Conservation (phyloP, 2,888 invertebrate species). For the Meloe dianella region DNA sequence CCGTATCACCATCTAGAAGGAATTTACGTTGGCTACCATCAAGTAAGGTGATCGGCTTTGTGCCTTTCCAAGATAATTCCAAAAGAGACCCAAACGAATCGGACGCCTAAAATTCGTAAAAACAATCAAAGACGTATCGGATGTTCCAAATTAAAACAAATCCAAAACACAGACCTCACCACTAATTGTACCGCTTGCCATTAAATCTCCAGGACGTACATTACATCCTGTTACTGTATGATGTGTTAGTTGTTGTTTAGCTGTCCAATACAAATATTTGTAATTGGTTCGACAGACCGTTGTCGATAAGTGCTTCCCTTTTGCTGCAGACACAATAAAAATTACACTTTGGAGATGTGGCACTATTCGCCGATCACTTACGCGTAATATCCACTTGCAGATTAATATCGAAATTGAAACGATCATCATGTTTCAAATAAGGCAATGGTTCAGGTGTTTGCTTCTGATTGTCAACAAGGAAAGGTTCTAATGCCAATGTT, state of each 20-base stretch:
- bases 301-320: conserved; percentile 65
- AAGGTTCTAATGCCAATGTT: conserved; percentile 90
- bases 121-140: conserved; percentile 24
- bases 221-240: conserved; percentile 98
- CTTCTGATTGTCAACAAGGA: conserved; percentile 77
- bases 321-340: conserved; percentile 59
- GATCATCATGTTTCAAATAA: conserved; percentile 83
- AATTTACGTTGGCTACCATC: conserved; percentile 88
- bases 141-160: background rate
- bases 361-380: conserved; percentile 59
- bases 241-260: conserved; percentile 95
- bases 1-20: conserved; percentile 92
- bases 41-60: conserved; percentile 77
- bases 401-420: conserved; percentile 93
- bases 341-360: too few relatives aligned
- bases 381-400: conserved; percentile 85
- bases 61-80: conserved; percentile 95
- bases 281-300: conserved; percentile 88
- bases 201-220: conserved; percentile 89
- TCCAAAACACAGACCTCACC: conserved; percentile 72
- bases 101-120: conserved; percentile 67
- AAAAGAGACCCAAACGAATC: conserved; percentile 94
- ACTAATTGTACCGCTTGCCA: conserved; percentile 97
- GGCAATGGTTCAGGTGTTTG: conserved; percentile 89
- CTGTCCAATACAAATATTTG: conserved; percentile 95